Evolutionary conservation across 2,113 vertebrate species (phyloP).

Genomic region (Athene noctua): DNA sequence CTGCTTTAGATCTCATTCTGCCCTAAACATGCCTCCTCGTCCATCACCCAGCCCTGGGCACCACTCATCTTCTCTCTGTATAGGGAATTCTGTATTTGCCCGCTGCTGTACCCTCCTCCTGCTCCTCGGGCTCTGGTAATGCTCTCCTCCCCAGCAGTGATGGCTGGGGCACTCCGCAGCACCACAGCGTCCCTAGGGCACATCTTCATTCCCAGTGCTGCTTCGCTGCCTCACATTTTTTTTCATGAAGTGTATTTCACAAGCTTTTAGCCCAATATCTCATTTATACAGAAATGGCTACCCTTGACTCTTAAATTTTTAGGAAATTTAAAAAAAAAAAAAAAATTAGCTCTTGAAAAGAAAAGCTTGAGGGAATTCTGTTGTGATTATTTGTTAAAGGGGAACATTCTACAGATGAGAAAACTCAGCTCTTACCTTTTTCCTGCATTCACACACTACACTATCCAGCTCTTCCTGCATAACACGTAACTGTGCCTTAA

Average conservation of each 20-base stretch:
- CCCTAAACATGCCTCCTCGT: background rate
- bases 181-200: background rate
- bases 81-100: background rate
- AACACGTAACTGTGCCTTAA: slow-evolving; percentile 89
- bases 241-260: background rate
- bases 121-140: background rate
- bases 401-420: background rate
- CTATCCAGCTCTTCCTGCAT: slow-evolving; percentile 88
- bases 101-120: background rate
- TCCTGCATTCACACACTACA: slow-evolving; percentile 80
- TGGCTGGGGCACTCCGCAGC: background rate
- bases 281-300: background rate
- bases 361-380: background rate
- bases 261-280: background rate
- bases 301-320: background rate
- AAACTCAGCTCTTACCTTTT: slow-evolving; percentile 78
- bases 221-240: background rate
- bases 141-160: background rate
- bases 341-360: background rate
- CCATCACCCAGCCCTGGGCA: background rate
- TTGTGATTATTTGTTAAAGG: background rate
- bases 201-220: background rate
- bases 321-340: accelerated
- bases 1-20: background rate
- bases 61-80: background rate